Conservation (phyloP, 2,888 invertebrate genomes). For the Cephus pygmeus region DNA sequence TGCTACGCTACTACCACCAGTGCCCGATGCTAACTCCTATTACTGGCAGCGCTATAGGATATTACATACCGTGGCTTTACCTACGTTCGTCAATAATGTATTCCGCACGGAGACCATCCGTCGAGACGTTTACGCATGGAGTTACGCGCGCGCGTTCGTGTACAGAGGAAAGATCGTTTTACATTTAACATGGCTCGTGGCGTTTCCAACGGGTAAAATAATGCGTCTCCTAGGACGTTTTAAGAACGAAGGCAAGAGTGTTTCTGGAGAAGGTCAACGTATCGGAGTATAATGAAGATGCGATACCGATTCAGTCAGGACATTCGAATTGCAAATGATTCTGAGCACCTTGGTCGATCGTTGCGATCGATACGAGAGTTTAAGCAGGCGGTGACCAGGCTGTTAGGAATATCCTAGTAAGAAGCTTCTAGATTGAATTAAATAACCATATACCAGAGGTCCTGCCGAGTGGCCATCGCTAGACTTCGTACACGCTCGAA, state of each 20-base stretch:
- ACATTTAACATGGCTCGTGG: neutral
- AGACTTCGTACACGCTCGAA: neutral
- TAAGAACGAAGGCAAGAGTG: slow-evolving; percentile 47
- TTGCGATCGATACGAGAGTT: neutral
- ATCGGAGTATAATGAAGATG: slow-evolving; percentile 31
- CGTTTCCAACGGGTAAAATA: slow-evolving; percentile 24
- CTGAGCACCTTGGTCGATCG: neutral
- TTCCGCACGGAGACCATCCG: slow-evolving; percentile 36
- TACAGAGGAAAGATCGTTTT: neutral
- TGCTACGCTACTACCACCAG: neutral
- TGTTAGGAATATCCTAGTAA: neutral
- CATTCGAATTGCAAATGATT: neutral
- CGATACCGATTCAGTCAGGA: neutral
- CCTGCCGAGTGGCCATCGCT: neutral
- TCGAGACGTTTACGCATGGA: slow-evolving; percentile 23
- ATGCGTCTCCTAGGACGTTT: slow-evolving; percentile 43
- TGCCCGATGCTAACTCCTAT: neutral
- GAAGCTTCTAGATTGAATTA: neutral
- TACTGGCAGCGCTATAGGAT: neutral
- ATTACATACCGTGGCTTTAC: neutral
- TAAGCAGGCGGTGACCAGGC: neutral
- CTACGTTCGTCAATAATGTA: slow-evolving; percentile 45
- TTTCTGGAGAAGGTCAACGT: slow-evolving; percentile 48
- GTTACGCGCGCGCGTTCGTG: slow-evolving; percentile 7
- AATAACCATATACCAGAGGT: neutral